Evolutionary conservation across 2,888 invertebrate species (phyloP).

Genomic region (Platerodrilus igneus): DNA sequence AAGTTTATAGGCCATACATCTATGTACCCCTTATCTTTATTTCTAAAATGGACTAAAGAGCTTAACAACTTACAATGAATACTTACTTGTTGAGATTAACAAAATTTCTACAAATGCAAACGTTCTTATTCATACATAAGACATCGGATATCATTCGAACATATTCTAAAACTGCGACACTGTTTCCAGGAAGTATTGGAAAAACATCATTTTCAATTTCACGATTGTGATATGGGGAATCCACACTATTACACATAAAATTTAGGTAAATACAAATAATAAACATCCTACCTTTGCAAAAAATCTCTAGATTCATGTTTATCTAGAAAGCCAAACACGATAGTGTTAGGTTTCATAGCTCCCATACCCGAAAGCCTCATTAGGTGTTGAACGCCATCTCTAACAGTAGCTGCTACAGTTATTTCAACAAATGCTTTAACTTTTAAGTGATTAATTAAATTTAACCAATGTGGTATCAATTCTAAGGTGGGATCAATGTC

Average conservation of each 20-base stretch:
- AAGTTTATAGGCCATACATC: conserved; percentile 98
- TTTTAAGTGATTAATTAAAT: conserved; percentile 90
- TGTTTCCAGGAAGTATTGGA: conserved; percentile 48
- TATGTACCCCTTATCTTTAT: conserved; percentile 68
- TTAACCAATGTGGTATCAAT: conserved; percentile 85
- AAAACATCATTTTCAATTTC: conserved; percentile 56
- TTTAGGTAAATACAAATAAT: conserved; percentile 1
- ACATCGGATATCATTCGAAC: conserved; percentile 83
- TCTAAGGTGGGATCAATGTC: conserved; percentile 66
- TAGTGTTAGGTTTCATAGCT: conserved; percentile 99
- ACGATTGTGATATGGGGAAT: conserved; percentile 58
- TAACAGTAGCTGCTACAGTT: conserved; percentile 77
- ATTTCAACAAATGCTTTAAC: conserved; percentile 96
- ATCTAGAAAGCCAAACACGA: conserved; percentile 92
- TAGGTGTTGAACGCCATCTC: conserved; percentile 89
- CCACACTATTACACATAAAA: conserved; percentile 45
- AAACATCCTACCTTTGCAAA: conserved; percentile 60
- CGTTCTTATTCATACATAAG: conserved; percentile 88
- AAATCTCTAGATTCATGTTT: conserved; percentile 70
- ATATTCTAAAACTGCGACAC: conserved; percentile 56
- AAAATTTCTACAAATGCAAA: conserved; percentile 91
- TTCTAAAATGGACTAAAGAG: conserved; percentile 50
- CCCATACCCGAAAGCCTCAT: conserved; percentile 90
- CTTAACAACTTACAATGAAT: conserved; percentile 1
- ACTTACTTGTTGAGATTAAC: conserved; percentile 73